Percentiles rank a stretch among this genome's conserved stretches.
Evolutionary conservation across 1,140 invertebrate genomes (phyloP).

Genomic region (Habropoda laboriosa): DNA sequence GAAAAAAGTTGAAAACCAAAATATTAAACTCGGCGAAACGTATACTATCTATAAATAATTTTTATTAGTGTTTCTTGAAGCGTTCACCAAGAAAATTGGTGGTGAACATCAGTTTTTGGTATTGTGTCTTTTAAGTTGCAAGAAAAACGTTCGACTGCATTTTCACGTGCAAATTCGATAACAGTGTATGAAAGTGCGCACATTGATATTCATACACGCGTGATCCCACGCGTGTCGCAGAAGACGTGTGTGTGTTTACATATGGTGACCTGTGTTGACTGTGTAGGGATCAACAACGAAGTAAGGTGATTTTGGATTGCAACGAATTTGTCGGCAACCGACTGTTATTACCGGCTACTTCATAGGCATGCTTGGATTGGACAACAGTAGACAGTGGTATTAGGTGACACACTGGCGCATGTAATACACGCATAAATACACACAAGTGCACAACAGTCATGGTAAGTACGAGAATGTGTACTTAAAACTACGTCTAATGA

Average conservation of each 20-base stretch:
- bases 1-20: not conserved
- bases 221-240: slow-evolving; percentile 18
- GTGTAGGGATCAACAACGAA: slow-evolving; percentile 31
- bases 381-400: slow-evolving; percentile 29
- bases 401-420: slow-evolving; percentile 53
- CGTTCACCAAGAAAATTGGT: not conserved
- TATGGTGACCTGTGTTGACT: slow-evolving; percentile 58
- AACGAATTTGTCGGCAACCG: slow-evolving; percentile 23
- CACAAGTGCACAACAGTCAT: slow-evolving; percentile 42
- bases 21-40: not conserved
- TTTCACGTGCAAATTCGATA: slow-evolving; percentile 9
- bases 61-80: not conserved
- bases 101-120: not conserved
- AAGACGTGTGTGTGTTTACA: slow-evolving; percentile 46
- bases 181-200: slow-evolving; percentile 42
- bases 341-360: slow-evolving; percentile 21
- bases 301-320: slow-evolving; percentile 28
- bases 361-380: slow-evolving; percentile 47
- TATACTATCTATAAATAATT: not conserved
- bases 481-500: not conserved
- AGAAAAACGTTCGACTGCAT: slow-evolving; percentile 2
- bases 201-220: slow-evolving; percentile 7
- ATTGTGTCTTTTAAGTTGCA: not conserved
- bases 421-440: not conserved
- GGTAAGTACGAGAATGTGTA: slow-evolving; percentile 50